Conservation (phyloP, 2,113 vertebrate genomes). For the Piprites chloris region DNA sequence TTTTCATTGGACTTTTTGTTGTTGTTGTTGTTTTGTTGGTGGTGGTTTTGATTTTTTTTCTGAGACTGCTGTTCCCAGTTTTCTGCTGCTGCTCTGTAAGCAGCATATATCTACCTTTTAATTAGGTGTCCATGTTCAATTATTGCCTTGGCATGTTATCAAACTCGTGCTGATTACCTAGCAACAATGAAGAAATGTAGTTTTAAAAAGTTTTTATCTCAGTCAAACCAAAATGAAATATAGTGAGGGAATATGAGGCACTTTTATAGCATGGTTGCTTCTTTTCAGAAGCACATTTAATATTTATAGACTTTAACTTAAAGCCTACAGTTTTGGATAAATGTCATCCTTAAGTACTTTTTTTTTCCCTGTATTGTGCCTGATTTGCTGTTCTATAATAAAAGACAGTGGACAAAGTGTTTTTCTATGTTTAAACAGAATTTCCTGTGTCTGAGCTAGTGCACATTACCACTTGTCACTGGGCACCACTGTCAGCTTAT, state of each 20-base stretch:
- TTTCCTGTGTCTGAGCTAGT: background rate
- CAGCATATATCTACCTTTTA: background rate
- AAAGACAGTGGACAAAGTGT: background rate
- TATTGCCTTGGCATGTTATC: background rate
- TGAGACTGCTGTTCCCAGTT: background rate
- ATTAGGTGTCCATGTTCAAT: background rate
- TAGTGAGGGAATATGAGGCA: background rate
- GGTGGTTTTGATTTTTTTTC: no score
- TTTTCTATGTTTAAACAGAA: background rate
- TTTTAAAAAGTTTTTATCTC: background rate
- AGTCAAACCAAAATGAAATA: background rate
- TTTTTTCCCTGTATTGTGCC: background rate
- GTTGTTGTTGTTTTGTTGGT: background rate
- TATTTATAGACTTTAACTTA: background rate
- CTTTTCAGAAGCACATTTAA: background rate
- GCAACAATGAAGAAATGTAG: background rate
- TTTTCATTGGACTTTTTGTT: background rate
- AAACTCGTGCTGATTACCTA: background rate
- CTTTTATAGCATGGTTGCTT: background rate
- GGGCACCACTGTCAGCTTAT: background rate
- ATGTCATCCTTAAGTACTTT: background rate
- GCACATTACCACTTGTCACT: background rate
- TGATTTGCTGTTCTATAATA: background rate
- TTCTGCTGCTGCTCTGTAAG: background rate
- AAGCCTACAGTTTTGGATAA: background rate